phyloP scores from a whole-genome alignment of 1,140 invertebrate species.

The Heliconius nattereri region DNA sequence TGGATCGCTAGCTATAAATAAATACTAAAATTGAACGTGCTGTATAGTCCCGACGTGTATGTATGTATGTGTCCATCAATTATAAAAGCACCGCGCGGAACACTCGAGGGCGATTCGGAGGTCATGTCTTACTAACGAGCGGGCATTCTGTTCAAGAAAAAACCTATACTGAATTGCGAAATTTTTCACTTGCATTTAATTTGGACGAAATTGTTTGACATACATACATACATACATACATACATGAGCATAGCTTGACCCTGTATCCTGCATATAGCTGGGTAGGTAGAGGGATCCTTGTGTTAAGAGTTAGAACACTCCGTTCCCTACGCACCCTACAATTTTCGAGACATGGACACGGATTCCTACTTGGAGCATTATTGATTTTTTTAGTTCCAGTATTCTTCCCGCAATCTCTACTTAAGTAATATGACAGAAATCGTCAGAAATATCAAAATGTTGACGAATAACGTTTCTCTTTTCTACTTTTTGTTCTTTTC shows the following conservation, averaged over 20 bases:
- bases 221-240: neutral
- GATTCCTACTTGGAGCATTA: too few relatives aligned
- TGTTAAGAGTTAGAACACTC: too few relatives aligned
- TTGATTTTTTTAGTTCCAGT: too few relatives aligned
- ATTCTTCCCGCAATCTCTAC: too few relatives aligned
- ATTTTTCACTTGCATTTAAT: slow-evolving; percentile 25
- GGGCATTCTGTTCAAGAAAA: slow-evolving; percentile 37
- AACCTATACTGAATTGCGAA: slow-evolving; percentile 23
- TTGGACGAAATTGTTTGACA: slow-evolving; percentile 7
- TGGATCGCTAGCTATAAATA: neutral
- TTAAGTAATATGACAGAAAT: too few relatives aligned
- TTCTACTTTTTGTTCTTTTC: too few relatives aligned
- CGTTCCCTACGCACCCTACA: too few relatives aligned
- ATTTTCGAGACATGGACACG: too few relatives aligned
- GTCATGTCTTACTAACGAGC: slow-evolving; percentile 56
- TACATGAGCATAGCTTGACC: neutral
- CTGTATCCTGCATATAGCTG: neutral
- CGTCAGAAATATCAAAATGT: too few relatives aligned
- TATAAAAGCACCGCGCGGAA: slow-evolving; percentile 75
- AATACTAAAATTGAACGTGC: slow-evolving; percentile 41
- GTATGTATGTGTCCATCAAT: slow-evolving; percentile 75
- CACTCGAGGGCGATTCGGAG: slow-evolving; percentile 69
- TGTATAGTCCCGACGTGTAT: slow-evolving; percentile 54
- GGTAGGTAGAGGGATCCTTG: too few relatives aligned
- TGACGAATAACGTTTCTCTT: too few relatives aligned